Conservation (phyloP, 92 coral and sea anemone species). For the Metridium senile region DNA sequence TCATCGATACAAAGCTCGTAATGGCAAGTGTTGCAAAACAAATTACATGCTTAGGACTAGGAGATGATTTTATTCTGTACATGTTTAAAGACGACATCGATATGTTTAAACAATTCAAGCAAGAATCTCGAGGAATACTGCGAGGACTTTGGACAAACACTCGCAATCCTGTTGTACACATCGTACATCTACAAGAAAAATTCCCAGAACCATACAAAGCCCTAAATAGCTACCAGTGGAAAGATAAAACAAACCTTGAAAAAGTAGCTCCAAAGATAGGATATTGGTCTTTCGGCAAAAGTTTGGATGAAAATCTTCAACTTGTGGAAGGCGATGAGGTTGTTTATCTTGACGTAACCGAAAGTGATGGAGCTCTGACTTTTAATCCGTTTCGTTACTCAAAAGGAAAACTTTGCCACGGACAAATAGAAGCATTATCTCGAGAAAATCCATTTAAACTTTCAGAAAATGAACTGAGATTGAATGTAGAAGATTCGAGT, state of each 20-base stretch:
- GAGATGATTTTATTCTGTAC: constrained; percentile 18
- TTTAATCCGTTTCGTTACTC: neutral
- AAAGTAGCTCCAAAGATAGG: neutral
- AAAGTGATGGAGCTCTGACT: no score
- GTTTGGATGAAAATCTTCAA: neutral
- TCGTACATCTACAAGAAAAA: constrained; percentile 22
- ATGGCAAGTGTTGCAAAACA: neutral
- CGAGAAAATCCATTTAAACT: neutral
- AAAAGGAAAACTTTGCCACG: neutral
- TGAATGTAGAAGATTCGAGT: neutral
- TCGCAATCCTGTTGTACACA: constrained; percentile 56
- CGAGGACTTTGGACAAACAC: constrained; percentile 79
- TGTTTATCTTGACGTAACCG: no score
- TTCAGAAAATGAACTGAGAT: neutral
- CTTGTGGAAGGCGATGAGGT: no score
- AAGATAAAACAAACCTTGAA: neutral
- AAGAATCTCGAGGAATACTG: constrained; percentile 70
- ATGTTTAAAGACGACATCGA: constrained; percentile 72
- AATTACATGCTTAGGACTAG: neutral
- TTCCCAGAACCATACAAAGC: neutral
- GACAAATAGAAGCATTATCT: neutral
- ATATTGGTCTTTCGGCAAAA: neutral
- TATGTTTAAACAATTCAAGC: constrained; percentile 29
- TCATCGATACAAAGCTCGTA: neutral
- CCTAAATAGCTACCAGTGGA: neutral